Base-by-base conservation (phyloP, 1,140 invertebrate species). In the Physella acuta region DNA sequence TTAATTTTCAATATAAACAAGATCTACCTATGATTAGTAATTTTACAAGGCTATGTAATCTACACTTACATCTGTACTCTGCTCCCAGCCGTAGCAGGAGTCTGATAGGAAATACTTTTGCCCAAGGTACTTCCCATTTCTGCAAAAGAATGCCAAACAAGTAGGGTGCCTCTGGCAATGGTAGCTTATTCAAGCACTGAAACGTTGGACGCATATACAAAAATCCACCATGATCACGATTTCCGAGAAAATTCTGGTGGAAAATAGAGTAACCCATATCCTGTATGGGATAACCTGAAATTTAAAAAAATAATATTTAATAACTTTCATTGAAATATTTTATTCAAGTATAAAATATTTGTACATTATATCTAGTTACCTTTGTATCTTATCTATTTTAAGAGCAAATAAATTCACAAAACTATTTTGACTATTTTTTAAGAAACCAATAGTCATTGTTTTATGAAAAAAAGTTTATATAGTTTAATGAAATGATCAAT, bases 71-170 rank as follows among this genome's bases (percentile, higher is more conserved):
- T 72, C 92, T 88, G 85, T 91, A 93, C 83, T 94, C 92, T 1
- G 93, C 92, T 5, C 93, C 94, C 30, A 95, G 83, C 62, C 93
- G 88, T 51, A 95, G 82, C 69, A 94, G 87, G 17, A 94, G 84
- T 24, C 92, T 86, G 14, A 94, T 84, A 20, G 92, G 92, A 80
- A 95, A 92, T 33, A 94, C 88, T 86, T 92, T 92, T 0, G 92
- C 92, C 93, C 93, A 94, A 0, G 92, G 92, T 28, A 91, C 90
- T 86, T 94, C 93, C 89, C 91, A 93, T 87, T 90, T 91, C 78
- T 94, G 92, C 52, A 95, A 89, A 36, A 95, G 87, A 71, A 95
- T 88, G 1, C 89, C 93, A 73, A 95, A 89, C 26, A 95, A 82
- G 82, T 90, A 94, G 0, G 93, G 93, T 63, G 90, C 88, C 24